Percentiles rank a stretch among this genome's conserved stretches.
Conservation (phyloP, 2,797 vertebrate genomes). For the Hybognathus amarus region DNA sequence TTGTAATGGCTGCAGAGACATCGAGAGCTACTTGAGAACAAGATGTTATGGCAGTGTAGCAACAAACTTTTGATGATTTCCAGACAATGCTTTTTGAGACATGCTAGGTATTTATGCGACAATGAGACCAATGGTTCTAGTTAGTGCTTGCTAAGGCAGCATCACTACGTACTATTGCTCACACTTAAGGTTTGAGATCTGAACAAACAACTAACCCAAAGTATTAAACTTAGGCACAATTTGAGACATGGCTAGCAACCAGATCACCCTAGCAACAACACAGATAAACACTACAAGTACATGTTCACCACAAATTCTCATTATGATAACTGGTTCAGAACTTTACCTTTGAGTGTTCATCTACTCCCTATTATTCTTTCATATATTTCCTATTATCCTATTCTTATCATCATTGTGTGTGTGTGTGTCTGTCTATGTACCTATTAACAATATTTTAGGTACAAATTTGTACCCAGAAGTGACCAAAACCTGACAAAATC, state of each 20-base stretch:
- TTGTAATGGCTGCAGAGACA: conserved; percentile 68
- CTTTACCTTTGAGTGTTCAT: background rate
- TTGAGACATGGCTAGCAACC: background rate
- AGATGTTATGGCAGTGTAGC: conserved; percentile 33
- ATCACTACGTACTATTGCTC: conserved; percentile 4
- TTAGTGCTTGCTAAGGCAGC: conserved; percentile 7
- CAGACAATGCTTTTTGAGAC: conserved; percentile 31
- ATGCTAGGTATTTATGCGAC: conserved; percentile 38
- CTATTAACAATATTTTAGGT: too few relatives aligned
- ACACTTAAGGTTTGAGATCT: conserved; percentile 5
- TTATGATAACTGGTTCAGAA: background rate
- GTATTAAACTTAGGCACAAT: background rate
- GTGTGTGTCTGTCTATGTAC: too few relatives aligned
- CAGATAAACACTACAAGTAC: background rate
- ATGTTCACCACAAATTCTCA: background rate
- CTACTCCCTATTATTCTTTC: background rate
- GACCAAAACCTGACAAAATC: too few relatives aligned
- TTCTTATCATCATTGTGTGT: background rate
- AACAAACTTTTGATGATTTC: conserved; percentile 47
- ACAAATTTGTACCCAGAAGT: too few relatives aligned
- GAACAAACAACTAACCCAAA: conserved; percentile 1
- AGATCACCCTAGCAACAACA: background rate
- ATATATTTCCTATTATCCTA: background rate
- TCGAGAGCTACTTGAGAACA: conserved; percentile 48
- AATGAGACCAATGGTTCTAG: conserved; percentile 2